Conservation (phyloP, 2,113 vertebrate species). For the Centropristis striata region DNA sequence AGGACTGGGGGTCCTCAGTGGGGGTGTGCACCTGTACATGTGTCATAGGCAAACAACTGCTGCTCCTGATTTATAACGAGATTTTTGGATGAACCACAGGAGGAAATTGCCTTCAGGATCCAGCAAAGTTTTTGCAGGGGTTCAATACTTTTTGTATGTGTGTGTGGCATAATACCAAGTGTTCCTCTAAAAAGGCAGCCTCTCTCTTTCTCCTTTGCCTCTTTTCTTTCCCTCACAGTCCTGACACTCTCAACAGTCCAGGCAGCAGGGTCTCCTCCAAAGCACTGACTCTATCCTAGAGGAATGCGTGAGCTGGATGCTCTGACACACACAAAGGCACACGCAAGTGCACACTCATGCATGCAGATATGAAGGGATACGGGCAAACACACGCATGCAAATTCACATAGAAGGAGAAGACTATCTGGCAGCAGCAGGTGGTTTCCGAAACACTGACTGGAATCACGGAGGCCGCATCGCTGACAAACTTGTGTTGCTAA, state of each 20-base stretch:
- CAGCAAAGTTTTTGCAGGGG: slow-evolving; percentile 31
- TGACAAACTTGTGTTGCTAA: slow-evolving; percentile 23
- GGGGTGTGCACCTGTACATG: slow-evolving; percentile 62
- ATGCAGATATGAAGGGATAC: slow-evolving; percentile 21
- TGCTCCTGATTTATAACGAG: slow-evolving; percentile 47
- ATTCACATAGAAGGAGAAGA: slow-evolving; percentile 43
- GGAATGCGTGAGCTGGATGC: slow-evolving; percentile 71
- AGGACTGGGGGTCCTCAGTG: slow-evolving; percentile 55
- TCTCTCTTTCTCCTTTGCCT: slow-evolving; percentile 43
- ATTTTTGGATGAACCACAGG: slow-evolving; percentile 46
- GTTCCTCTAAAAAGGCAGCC: slow-evolving; percentile 23
- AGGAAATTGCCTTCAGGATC: slow-evolving; percentile 52
- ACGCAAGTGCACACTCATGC: slow-evolving; percentile 14
- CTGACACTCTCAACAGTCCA: slow-evolving; percentile 59
- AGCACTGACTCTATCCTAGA: slow-evolving; percentile 58
- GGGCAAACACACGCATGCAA: not conserved
- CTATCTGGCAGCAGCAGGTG: slow-evolving; percentile 74
- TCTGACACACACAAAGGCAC: slow-evolving; percentile 42
- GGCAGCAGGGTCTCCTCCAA: slow-evolving; percentile 62
- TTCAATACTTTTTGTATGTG: slow-evolving; percentile 27
- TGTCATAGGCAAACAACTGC: slow-evolving; percentile 48
- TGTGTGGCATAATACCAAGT: slow-evolving; percentile 49
- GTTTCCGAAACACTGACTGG: slow-evolving; percentile 65
- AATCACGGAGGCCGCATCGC: slow-evolving; percentile 41
- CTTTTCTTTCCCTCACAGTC: slow-evolving; percentile 45